These are phyloP conservation scores for Syndactyla subalaris DNA, from an alignment of 2,797 vertebrate species.

Conservation along the genomic window DNA sequence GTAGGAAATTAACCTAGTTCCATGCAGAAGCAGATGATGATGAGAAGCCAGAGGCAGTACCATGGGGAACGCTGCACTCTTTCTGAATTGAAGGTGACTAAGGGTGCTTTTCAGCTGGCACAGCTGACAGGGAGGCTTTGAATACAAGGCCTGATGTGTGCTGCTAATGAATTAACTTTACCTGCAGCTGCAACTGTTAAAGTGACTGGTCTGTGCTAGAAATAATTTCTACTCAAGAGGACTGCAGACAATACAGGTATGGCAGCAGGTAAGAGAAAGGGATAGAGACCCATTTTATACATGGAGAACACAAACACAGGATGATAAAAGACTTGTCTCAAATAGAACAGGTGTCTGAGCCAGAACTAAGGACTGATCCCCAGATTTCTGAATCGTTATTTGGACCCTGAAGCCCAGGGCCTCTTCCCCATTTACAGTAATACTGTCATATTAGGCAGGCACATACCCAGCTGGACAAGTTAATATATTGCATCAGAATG, in stretches of 20 bases:
- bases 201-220: background rate
- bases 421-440: background rate
- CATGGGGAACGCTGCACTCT: background rate
- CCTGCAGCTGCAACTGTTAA: background rate
- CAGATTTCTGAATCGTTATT: background rate
- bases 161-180: background rate
- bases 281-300: background rate
- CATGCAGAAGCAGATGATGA: background rate
- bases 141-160: background rate
- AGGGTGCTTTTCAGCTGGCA: background rate
- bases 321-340: background rate
- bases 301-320: background rate
- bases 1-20: background rate
- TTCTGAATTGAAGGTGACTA: background rate
- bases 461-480: background rate
- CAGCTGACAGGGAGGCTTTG: background rate
- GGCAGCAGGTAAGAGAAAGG: background rate
- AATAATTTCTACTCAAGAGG: background rate
- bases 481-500: background rate
- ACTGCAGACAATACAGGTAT: background rate
- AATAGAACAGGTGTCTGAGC: background rate
- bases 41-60: background rate
- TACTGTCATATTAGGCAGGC: background rate
- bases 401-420: background rate
- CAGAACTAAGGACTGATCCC: background rate